Evolutionary conservation across 2,797 vertebrate genomes (phyloP).

Genomic region (Cheracebus regulus): DNA sequence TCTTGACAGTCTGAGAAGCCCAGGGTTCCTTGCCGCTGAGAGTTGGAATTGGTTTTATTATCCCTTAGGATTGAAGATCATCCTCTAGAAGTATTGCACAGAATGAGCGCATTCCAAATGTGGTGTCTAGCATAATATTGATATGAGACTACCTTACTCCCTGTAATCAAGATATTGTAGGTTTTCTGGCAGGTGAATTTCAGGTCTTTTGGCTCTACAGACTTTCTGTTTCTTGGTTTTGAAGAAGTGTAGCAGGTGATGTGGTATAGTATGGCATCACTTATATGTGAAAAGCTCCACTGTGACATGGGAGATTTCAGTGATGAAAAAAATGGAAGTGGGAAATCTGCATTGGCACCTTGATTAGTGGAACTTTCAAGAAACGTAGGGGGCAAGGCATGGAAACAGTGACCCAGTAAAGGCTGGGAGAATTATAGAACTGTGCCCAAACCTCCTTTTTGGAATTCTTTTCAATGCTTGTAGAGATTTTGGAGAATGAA

Average conservation of each 20-base stretch:
- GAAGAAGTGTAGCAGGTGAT: background rate
- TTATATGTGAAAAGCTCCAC: background rate
- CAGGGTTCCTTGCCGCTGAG: background rate
- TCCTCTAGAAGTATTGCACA: background rate
- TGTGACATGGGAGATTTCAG: background rate
- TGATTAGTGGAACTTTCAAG: background rate
- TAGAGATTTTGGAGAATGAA: background rate
- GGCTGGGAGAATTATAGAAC: background rate
- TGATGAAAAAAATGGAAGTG: background rate
- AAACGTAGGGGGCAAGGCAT: background rate
- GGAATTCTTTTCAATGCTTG: background rate
- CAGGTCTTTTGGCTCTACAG: background rate
- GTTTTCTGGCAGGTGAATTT: background rate
- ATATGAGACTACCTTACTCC: background rate
- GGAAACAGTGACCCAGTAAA: background rate
- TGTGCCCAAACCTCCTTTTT: background rate
- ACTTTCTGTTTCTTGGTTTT: background rate
- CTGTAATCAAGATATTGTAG: background rate
- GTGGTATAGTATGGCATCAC: background rate
- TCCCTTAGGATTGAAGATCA: background rate
- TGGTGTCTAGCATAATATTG: background rate
- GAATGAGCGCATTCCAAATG: background rate
- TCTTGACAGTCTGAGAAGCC: background rate
- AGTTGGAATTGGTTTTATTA: background rate
- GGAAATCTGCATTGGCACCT: background rate